phyloP scores from a whole-genome alignment of 2,113 vertebrate species.

The Cacatua alba region DNA sequence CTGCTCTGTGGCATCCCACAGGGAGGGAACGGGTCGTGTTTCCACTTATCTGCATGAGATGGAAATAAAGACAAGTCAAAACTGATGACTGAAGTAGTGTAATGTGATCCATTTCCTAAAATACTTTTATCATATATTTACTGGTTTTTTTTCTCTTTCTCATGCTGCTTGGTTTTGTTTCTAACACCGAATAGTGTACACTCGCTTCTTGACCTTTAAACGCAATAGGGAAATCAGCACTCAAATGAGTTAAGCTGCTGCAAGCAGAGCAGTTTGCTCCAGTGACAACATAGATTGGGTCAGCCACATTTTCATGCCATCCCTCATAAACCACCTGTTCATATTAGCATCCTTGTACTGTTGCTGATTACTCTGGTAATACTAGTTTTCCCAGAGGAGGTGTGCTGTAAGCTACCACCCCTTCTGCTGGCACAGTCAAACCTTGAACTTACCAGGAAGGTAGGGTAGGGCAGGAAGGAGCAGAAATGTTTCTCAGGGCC shows the following conservation, averaged over 20 bases:
- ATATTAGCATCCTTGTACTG: background rate
- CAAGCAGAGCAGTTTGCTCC: background rate
- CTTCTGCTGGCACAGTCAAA: background rate
- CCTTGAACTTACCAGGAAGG: background rate
- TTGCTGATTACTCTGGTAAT: background rate
- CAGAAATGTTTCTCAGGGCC: background rate
- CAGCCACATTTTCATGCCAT: background rate
- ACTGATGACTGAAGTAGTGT: conserved; percentile 50
- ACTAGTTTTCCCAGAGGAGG: background rate
- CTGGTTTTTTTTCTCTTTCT: background rate
- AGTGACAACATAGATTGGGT: background rate
- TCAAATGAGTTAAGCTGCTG: background rate
- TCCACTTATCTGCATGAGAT: conserved; percentile 22
- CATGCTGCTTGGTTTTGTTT: conserved; percentile 30
- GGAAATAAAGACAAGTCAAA: conserved; percentile 55
- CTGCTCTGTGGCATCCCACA: background rate
- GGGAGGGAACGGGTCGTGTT: conserved; percentile 29
- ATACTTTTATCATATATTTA: conserved; percentile 15
- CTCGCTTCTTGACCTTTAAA: background rate
- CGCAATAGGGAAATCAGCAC: background rate
- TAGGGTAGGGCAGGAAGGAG: background rate
- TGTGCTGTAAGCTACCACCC: background rate
- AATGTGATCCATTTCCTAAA: conserved; percentile 45
- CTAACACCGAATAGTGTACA: background rate
- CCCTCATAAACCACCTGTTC: background rate